Base-by-base conservation (phyloP, 2,113 vertebrate genomes). In the Calidris pygmaea region DNA sequence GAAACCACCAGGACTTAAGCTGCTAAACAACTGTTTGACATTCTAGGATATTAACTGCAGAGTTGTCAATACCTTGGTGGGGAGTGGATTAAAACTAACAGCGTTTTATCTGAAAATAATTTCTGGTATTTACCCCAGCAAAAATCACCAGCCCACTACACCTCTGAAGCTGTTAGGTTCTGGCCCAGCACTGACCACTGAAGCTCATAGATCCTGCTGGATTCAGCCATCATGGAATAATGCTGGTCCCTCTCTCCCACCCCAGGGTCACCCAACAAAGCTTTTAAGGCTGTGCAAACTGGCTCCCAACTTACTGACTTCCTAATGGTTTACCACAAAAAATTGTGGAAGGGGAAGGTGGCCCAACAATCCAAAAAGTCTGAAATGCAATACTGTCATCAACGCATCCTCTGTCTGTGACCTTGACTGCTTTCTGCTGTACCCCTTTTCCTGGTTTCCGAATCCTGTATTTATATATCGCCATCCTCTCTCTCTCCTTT, bases 221-320 rank as follows among this genome's bases (percentile, higher is more conserved):
- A 17, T n/a, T 20, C 65, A 81, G 18, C 0, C 1, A 15, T 26
- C 12, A 2, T 0, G 2, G 37, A 52, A 21, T 9, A 23, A 32
- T 1, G 1, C 39, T 4, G 1, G 21, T 37, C 18, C 27, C 34
- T 73, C 7, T 70, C 30, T 41, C 20, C 27, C 15, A 47, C 7
- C 8, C n/a, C 2, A 1, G 34, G 6, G 75, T 30, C 53, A 29
- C 4, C 58, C 66, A n/a, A 8, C 20, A 8, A 19, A 34, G 30
- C 8, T n/a, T 3, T 22, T 45, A n/a, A 73, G 27, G 5, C 48
- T 65, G 10, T 37, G n/a, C 50, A 39, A 29, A 7, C 14, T 7
- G 34, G 10, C 27, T 85, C 29, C 45, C 12, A 19, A 1, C 10
- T 72, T 21, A 21, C 24, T 32, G 35, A 6, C 11, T 56, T 27